phyloP scores from a whole-genome alignment of 2,113 vertebrate species.

The Campylomormyrus tamandua region DNA sequence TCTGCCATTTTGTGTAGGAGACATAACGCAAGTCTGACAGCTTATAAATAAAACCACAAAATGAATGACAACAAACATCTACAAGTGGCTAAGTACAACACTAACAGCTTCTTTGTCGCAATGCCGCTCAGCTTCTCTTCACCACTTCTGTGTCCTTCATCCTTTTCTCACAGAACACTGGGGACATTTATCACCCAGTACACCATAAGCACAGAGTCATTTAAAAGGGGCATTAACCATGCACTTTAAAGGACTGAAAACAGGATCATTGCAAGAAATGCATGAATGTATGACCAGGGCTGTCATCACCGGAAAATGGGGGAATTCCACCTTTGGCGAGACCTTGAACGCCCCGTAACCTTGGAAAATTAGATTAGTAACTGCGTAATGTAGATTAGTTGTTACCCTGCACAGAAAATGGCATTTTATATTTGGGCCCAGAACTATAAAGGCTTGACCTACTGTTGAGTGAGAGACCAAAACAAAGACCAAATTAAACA shows the following conservation, averaged over 20 bases:
- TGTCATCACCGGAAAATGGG: not conserved
- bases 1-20: not conserved
- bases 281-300: not conserved
- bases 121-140: not conserved
- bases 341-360: not conserved
- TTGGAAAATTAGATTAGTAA: not conserved
- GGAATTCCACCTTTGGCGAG: not conserved
- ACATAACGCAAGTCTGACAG: not conserved
- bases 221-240: not conserved
- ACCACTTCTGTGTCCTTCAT: not conserved
- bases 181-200: not conserved
- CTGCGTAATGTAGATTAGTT: not conserved
- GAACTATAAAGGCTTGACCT: not conserved
- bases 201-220: not conserved
- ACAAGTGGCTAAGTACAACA: not conserved
- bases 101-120: not conserved
- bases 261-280: not conserved
- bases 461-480: not conserved
- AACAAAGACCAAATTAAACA: not conserved
- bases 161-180: not conserved
- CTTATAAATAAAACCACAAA: not conserved
- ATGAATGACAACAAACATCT: not conserved
- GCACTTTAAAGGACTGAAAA: not conserved
- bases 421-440: not conserved
- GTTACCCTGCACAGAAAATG: not conserved